A percentile compares a stretch with the other conserved stretches of the same genome.
These are phyloP conservation scores for Tholera decimalis DNA, from an alignment of 2,888 invertebrate genomes.

Conservation along the genomic window DNA sequence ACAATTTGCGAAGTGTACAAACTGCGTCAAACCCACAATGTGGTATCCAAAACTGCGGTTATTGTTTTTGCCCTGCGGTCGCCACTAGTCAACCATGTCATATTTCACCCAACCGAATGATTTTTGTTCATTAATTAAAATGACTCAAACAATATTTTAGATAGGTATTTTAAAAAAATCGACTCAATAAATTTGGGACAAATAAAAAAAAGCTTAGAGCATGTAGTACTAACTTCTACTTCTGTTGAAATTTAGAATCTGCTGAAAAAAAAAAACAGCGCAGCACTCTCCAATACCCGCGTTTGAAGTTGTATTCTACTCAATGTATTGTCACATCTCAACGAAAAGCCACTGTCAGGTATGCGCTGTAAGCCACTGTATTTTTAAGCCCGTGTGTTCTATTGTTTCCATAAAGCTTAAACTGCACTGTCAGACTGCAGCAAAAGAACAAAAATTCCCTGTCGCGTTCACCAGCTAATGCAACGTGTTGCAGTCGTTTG, in stretches of 20 bases:
- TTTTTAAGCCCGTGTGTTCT: constrained; percentile 35
- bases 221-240: too few species aligned
- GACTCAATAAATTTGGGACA: too few species aligned
- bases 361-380: constrained; percentile 22
- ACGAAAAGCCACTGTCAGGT: constrained; percentile 4
- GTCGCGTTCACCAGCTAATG: constrained; percentile 46
- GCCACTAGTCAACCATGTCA: constrained; percentile 24
- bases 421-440: constrained; percentile 19
- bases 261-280: background rate
- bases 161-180: background rate
- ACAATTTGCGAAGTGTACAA: too few species aligned
- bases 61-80: constrained; percentile 40
- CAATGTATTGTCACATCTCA: background rate
- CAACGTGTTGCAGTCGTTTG: constrained; percentile 40
- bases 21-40: background rate
- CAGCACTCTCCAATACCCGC: background rate
- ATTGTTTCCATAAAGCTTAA: constrained; percentile 57
- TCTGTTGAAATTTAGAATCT: background rate
- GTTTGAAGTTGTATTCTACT: background rate
- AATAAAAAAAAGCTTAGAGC: too few species aligned
- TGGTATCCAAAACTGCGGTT: constrained; percentile 16
- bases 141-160: constrained; percentile 1
- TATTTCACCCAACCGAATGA: constrained; percentile 5
- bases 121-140: constrained; percentile 16
- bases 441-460: constrained; percentile 37